Evolutionary conservation across 2,113 vertebrate genomes (phyloP).

Genomic region (Peromyscus polionotus): DNA sequence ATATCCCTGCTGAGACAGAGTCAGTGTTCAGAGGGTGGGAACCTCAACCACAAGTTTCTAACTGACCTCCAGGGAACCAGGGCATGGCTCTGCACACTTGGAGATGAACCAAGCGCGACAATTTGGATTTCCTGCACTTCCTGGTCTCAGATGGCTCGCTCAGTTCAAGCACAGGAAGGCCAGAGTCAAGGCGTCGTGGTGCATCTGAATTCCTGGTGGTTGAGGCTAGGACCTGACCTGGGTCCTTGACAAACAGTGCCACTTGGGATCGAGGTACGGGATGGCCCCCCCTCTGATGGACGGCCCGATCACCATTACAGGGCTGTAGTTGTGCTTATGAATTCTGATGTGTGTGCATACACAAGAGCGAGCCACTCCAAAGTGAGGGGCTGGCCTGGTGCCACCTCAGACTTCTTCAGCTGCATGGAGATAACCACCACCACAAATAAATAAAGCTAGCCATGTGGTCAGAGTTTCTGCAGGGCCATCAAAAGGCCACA

Average conservation of each 20-base stretch:
- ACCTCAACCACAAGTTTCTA: not conserved
- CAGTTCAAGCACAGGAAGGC: not conserved
- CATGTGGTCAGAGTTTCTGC: constrained; percentile 3
- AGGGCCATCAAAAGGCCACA: constrained; percentile 61
- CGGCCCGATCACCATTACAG: accelerated
- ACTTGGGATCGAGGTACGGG: not conserved
- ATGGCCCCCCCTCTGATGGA: not conserved
- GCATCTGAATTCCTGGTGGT: not conserved
- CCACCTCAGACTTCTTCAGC: constrained; percentile 26
- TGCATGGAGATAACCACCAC: not conserved
- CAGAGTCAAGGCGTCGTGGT: accelerated
- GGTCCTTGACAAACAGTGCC: not conserved
- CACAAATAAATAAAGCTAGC: constrained; percentile 76
- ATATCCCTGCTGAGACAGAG: not conserved
- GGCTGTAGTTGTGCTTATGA: not conserved
- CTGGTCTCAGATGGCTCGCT: not conserved
- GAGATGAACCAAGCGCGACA: not conserved
- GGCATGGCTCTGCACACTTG: not conserved
- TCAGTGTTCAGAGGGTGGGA: not conserved
- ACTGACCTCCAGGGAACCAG: not conserved
- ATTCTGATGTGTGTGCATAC: not conserved
- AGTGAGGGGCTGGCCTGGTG: not conserved
- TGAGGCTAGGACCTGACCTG: not conserved
- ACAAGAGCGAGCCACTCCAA: not conserved
- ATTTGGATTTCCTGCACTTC: not conserved